Evolutionary conservation across 2,113 vertebrate genomes (phyloP).

Genomic region (Connochaetes taurinus): DNA sequence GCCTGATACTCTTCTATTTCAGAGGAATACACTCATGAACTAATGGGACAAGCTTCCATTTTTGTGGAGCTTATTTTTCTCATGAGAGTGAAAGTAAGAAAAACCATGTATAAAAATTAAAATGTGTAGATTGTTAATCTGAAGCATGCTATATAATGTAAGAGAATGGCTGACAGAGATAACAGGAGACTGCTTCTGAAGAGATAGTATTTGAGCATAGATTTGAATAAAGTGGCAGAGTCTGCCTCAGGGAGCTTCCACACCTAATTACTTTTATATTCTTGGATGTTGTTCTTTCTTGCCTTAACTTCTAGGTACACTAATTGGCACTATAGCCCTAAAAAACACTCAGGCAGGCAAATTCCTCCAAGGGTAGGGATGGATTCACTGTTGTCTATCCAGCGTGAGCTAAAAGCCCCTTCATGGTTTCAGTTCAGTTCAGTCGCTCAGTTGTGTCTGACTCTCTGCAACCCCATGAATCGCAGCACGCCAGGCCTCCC

Average conservation of each 20-base stretch:
- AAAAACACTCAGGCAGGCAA: background rate
- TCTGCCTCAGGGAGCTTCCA: background rate
- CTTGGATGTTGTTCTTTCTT: background rate
- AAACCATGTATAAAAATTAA: background rate
- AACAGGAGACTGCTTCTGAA: background rate
- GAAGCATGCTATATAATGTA: background rate
- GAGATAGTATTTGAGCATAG: background rate
- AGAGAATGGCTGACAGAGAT: background rate
- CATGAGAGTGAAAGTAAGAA: background rate
- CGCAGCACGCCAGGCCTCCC: no score
- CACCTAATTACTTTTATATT: background rate
- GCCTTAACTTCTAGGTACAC: background rate
- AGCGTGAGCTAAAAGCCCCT: background rate
- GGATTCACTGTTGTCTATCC: background rate
- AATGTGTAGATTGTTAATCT: background rate
- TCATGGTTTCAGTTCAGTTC: background rate
- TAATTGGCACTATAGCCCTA: background rate
- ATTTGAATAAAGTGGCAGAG: background rate
- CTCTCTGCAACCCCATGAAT: no score
- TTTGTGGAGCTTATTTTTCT: background rate
- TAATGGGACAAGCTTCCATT: background rate
- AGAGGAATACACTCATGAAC: background rate
- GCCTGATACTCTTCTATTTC: background rate
- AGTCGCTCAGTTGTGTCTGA: accelerated
- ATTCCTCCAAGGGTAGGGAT: background rate